Evolutionary conservation across 2,797 vertebrate species (phyloP).

Genomic region (Hypotaenidia philippensis): DNA sequence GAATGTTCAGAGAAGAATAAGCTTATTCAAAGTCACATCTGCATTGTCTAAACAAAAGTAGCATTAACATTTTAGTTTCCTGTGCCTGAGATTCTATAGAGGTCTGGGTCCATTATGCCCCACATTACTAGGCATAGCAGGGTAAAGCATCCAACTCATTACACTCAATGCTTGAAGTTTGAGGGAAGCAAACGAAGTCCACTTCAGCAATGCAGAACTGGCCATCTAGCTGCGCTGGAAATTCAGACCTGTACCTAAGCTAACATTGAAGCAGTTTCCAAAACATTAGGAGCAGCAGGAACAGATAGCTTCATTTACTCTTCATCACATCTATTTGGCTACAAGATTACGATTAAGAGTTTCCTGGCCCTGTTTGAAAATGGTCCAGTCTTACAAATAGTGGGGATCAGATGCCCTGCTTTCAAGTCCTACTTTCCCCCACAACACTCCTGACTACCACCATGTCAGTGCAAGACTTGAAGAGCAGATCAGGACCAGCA

Average conservation of each 20-base stretch:
- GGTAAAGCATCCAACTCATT: neutral
- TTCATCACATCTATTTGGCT: neutral
- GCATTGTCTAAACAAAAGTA: neutral
- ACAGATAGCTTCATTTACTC: neutral
- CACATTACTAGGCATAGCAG: neutral
- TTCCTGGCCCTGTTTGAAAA: neutral
- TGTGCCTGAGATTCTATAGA: neutral
- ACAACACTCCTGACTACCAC: neutral
- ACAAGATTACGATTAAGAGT: neutral
- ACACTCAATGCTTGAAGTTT: neutral
- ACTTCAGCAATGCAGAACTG: neutral
- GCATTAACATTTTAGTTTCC: neutral
- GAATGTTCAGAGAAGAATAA: neutral
- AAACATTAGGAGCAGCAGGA: neutral
- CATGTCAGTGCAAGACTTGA: neutral
- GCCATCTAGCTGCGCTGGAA: neutral
- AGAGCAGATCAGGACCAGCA: neutral
- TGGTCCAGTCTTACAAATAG: rapidly evolving
- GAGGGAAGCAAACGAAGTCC: neutral
- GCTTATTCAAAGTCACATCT: neutral
- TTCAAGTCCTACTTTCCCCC: neutral
- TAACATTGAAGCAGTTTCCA: neutral
- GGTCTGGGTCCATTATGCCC: neutral
- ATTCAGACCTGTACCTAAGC: neutral
- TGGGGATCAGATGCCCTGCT: neutral